Conservation (phyloP, 2,888 invertebrate genomes). For the Orthonychiurus folsomi region DNA sequence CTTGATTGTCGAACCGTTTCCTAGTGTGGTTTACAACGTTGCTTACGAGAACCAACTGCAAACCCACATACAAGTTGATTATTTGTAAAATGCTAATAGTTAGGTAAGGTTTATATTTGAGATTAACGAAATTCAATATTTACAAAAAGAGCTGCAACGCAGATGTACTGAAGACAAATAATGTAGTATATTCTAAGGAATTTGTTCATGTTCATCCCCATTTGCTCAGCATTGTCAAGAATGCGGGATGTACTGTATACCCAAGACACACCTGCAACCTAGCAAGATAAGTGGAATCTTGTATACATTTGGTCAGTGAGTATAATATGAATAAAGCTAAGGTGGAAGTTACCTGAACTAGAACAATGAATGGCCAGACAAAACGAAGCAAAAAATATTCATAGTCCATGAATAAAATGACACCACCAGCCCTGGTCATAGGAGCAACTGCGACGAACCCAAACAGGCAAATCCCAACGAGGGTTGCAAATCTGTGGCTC, state of each 20-base stretch:
- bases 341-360: constrained; percentile 20
- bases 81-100: too few species aligned
- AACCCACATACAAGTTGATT: background rate
- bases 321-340: background rate
- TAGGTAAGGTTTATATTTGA: too few species aligned
- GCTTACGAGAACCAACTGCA: background rate
- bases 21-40: background rate
- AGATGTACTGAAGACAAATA: constrained; percentile 9
- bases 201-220: constrained; percentile 15
- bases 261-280: constrained; percentile 20
- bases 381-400: constrained; percentile 25
- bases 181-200: constrained; percentile 13
- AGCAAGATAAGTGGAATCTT: background rate
- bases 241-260: constrained; percentile 23
- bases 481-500: constrained; percentile 17
- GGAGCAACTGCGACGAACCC: constrained; percentile 24
- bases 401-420: constrained; percentile 24
- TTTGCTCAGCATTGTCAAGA: constrained; percentile 26
- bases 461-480: constrained; percentile 26
- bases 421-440: constrained; percentile 28
- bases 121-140: too few species aligned
- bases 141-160: constrained; percentile 3
- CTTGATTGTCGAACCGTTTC: constrained; percentile 11
- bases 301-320: constrained; percentile 1
- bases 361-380: constrained; percentile 20